Evolutionary conservation across 2,797 vertebrate species (phyloP).

Genomic region (Brachyrhaphis roseni): DNA sequence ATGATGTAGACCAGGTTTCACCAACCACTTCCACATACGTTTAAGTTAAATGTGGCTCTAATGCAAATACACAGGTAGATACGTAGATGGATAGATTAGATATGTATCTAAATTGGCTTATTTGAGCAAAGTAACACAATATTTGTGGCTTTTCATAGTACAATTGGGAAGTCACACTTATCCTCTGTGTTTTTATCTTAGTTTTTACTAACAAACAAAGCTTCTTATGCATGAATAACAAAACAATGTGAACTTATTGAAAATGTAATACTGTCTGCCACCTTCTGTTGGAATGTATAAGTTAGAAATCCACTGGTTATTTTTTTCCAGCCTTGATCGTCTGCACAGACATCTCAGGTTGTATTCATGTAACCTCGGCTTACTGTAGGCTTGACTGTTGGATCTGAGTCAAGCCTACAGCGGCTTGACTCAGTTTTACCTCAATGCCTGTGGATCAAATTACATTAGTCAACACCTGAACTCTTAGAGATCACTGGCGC

Average conservation of each 20-base stretch:
- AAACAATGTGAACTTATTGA: neutral
- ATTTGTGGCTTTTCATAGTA: neutral
- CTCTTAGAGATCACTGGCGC: neutral
- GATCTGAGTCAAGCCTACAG: neutral
- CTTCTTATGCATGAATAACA: neutral
- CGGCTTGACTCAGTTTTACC: neutral
- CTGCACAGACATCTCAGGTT: neutral
- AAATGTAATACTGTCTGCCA: neutral
- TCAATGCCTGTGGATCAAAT: neutral
- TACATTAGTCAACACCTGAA: neutral
- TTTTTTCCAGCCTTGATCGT: neutral
- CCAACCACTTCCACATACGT: neutral
- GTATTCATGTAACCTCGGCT: neutral
- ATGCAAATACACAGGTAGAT: neutral
- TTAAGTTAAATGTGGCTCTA: neutral
- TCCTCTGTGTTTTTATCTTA: neutral
- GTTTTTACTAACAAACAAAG: neutral
- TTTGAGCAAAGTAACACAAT: too few relatives aligned
- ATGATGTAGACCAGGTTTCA: neutral
- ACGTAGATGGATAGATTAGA: too few relatives aligned
- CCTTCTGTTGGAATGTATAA: neutral
- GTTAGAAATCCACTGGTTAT: neutral
- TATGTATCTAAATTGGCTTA: too few relatives aligned
- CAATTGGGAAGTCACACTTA: neutral
- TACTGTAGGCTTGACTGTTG: too few relatives aligned